A percentile compares a stretch with the other conserved stretches of the same genome.
Conservation (phyloP, 2,797 vertebrate species). For the Rhabdomys pumilio region DNA sequence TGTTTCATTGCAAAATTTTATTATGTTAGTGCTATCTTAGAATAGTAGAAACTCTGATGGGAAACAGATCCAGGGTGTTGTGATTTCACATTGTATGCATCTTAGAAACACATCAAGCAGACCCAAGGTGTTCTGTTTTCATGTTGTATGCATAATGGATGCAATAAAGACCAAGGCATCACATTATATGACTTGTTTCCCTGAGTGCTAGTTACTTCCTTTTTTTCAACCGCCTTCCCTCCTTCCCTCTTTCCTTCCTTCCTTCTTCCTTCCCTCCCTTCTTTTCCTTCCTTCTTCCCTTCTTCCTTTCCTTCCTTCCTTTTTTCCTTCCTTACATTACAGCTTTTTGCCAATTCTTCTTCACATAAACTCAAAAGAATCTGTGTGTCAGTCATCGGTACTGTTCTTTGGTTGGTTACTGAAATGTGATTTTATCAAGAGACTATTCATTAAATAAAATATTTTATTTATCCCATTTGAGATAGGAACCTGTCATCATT, state of each 20-base stretch:
- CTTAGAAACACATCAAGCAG: not conserved
- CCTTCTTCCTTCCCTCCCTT: too few species aligned
- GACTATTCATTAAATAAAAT: not conserved
- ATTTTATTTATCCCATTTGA: not conserved
- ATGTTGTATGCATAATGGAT: not conserved
- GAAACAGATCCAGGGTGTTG: not conserved
- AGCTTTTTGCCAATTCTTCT: slow-evolving; percentile 30
- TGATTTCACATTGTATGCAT: not conserved
- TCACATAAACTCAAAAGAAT: slow-evolving; percentile 35
- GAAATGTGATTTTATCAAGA: slow-evolving; percentile 27
- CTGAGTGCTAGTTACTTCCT: not conserved
- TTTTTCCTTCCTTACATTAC: not conserved
- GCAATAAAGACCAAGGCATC: not conserved
- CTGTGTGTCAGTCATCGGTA: not conserved
- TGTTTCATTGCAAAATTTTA: slow-evolving; percentile 60
- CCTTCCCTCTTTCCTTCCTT: not conserved
- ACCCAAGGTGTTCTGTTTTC: not conserved
- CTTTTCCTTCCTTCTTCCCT: not conserved
- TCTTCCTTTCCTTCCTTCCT: not conserved
- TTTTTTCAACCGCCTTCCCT: fast-evolving
- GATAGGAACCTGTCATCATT: not conserved
- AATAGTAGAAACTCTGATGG: not conserved
- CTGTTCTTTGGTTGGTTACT: slow-evolving; percentile 46
- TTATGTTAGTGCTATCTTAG: slow-evolving; percentile 10
- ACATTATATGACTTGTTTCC: slow-evolving; percentile 46